phyloP scores from a whole-genome alignment of 2,888 invertebrate genomes.

The Tetheella fluctuosa region DNA sequence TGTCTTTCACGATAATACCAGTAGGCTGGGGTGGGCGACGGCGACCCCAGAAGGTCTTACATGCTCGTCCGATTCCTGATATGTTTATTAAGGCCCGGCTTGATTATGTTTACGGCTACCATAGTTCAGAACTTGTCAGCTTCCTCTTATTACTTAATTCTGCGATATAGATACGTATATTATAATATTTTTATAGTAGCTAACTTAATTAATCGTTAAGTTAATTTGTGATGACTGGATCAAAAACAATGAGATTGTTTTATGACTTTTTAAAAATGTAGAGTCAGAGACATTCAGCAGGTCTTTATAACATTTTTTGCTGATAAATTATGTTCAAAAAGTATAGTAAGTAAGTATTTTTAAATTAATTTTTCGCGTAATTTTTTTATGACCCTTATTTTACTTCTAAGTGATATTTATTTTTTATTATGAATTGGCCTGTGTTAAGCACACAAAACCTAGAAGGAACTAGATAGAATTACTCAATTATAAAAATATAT shows the following conservation, averaged over 20 bases:
- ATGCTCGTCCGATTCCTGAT: conserved; percentile 59
- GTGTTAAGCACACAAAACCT: too few relatives aligned
- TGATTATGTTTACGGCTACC: conserved; percentile 51
- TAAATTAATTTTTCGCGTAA: not conserved
- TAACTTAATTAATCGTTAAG: not conserved
- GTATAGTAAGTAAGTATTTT: too few relatives aligned
- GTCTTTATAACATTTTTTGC: not conserved
- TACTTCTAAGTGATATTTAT: too few relatives aligned
- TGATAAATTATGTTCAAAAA: not conserved
- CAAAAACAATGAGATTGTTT: not conserved
- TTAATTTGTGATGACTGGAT: not conserved
- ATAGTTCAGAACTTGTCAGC: conserved; percentile 32
- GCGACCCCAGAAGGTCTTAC: conserved; percentile 41
- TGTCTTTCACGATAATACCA: conserved; percentile 40
- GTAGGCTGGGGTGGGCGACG: conserved; percentile 24
- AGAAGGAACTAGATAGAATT: too few relatives aligned
- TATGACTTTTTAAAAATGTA: not conserved
- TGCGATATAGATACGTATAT: not conserved
- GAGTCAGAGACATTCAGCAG: not conserved
- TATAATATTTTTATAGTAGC: not conserved
- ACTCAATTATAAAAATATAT: too few relatives aligned
- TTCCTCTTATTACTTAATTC: not conserved
- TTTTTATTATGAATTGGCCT: too few relatives aligned
- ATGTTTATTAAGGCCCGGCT: conserved; percentile 66
- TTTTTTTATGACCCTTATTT: not conserved